Evolutionary conservation across 2,888 invertebrate species (phyloP).

Genomic region (Orthosia gracilis): DNA sequence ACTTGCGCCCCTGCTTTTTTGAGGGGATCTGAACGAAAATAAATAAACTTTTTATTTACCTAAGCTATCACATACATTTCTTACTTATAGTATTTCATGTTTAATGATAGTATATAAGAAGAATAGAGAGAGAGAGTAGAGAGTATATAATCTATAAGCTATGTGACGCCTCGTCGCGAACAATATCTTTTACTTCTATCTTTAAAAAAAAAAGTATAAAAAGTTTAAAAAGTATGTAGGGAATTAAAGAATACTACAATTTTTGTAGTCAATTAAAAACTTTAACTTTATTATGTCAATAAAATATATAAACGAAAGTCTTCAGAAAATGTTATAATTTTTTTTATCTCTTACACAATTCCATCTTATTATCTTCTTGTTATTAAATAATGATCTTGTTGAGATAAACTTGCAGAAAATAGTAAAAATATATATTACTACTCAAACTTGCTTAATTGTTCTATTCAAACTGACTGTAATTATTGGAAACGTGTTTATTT

Average conservation of each 20-base stretch:
- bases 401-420: background rate
- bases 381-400: slow-evolving; percentile 24
- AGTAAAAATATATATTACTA: background rate
- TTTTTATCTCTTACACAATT: background rate
- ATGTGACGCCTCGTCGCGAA: too few species aligned
- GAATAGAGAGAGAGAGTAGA: too few species aligned
- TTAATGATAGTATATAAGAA: too few species aligned
- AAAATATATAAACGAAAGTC: background rate
- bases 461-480: background rate
- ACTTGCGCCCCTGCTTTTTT: too few species aligned
- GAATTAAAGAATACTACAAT: background rate
- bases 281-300: too few species aligned
- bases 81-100: too few species aligned
- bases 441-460: background rate
- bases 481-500: slow-evolving; percentile 16
- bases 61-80: too few species aligned
- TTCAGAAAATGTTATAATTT: background rate
- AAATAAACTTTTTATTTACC: too few species aligned
- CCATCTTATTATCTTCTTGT: slow-evolving; percentile 1
- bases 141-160: too few species aligned
- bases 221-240: background rate
- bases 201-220: too few species aligned
- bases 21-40: too few species aligned
- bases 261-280: background rate
- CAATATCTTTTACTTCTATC: too few species aligned